A percentile compares a stretch with the other conserved stretches of the same genome.
Conservation (phyloP, 2,113 vertebrate species). For the Falcunculus frontatus region DNA sequence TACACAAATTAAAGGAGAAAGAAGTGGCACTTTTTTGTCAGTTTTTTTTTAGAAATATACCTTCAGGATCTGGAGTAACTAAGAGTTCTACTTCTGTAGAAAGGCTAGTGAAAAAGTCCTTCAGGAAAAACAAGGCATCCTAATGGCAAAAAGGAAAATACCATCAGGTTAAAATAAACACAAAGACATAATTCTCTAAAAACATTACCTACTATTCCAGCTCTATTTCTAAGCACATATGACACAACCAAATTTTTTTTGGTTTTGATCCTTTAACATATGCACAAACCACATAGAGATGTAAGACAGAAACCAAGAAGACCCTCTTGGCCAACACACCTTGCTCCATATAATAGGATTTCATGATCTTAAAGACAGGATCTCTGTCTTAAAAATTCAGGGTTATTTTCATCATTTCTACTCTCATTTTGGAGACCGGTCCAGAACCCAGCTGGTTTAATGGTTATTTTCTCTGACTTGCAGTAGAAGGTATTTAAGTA, state of each 20-base stretch:
- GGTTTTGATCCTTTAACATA: neutral
- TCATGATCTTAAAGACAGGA: too few species aligned
- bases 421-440: neutral
- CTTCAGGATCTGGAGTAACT: constrained; percentile 90
- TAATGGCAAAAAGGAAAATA: constrained; percentile 46
- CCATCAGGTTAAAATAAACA: neutral
- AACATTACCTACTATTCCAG: neutral
- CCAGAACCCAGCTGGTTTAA: neutral
- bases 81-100: constrained; percentile 92
- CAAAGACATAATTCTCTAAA: neutral
- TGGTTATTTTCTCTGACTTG: neutral
- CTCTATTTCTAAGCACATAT: neutral
- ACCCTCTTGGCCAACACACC: neutral
- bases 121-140: constrained; percentile 98
- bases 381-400: neutral
- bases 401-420: neutral
- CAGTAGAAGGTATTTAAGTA: neutral
- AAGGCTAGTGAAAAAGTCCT: constrained; percentile 94
- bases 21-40: neutral
- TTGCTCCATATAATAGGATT: neutral
- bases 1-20: neutral
- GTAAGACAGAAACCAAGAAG: neutral
- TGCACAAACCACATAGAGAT: neutral
- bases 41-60: constrained; percentile 60
- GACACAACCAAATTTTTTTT: neutral